Evolutionary conservation across 2,888 invertebrate genomes (phyloP).

Genomic region (Harpalus rubripes): DNA sequence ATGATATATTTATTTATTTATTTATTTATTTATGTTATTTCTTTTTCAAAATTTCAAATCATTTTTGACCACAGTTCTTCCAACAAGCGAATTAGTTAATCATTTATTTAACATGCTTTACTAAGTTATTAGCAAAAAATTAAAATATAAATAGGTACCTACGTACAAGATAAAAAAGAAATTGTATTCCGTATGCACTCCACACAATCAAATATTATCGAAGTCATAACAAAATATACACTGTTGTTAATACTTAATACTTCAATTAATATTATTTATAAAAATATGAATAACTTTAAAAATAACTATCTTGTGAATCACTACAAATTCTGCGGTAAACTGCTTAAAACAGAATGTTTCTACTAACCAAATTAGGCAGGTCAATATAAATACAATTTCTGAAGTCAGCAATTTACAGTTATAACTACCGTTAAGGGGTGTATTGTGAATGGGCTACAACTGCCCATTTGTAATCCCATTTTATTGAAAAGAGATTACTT

Average conservation of each 20-base stretch:
- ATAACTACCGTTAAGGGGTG: not conserved
- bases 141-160: no score
- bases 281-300: not conserved
- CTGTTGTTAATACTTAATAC: not conserved
- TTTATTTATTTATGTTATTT: no score
- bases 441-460: not conserved
- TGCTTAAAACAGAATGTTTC: not conserved
- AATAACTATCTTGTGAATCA: not conserved
- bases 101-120: no score
- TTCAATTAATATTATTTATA: not conserved
- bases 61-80: no score
- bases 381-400: slow-evolving; percentile 4
- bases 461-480: not conserved
- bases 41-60: no score
- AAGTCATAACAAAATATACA: not conserved
- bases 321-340: not conserved
- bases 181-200: not conserved
- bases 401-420: not conserved
- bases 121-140: no score
- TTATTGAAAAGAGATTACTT: not conserved
- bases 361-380: not conserved
- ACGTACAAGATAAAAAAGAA: slow-evolving; percentile 3
- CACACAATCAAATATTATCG: not conserved
- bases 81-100: no score
- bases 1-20: no score